phyloP scores from a whole-genome alignment of 53 echinoderm and acorn worm genomes.

The Antedon mediterranea region DNA sequence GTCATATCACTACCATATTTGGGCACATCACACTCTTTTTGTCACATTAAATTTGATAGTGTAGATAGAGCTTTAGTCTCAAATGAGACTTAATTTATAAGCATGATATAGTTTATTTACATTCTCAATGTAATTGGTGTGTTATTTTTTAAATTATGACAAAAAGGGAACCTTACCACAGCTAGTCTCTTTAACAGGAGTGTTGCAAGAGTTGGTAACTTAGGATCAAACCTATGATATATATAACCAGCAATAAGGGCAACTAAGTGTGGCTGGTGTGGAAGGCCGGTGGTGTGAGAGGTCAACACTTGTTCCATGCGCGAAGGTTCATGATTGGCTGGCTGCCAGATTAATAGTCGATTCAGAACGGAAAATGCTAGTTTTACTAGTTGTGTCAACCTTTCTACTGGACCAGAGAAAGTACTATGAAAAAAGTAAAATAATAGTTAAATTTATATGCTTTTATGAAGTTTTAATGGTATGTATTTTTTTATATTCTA shows the following conservation, averaged over 20 bases:
- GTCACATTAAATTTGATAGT: too few species aligned
- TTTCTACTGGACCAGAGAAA: conserved; percentile 40
- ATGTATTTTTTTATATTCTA: too few species aligned
- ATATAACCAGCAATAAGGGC: conserved; percentile 82
- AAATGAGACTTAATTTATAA: too few species aligned
- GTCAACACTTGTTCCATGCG: conserved; percentile 78
- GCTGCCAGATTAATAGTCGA: conserved; percentile 67
- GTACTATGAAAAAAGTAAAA: conserved; percentile 23
- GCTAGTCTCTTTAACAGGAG: conserved; percentile 70
- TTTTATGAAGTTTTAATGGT: neutral
- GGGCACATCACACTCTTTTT: too few species aligned
- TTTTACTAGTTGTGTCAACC: conserved; percentile 73
- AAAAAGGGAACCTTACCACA: conserved; percentile 26
- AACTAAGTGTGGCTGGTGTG: conserved; percentile 84
- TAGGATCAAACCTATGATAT: conserved; percentile 73
- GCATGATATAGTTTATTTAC: too few species aligned
- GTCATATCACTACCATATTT: too few species aligned
- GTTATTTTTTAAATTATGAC: neutral
- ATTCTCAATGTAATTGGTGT: neutral
- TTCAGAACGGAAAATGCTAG: conserved; percentile 83
- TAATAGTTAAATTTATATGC: neutral
- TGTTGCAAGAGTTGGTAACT: conserved; percentile 72
- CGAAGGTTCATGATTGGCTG: conserved; percentile 23
- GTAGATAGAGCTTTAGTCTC: too few species aligned
- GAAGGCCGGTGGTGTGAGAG: conserved; percentile 70